phyloP scores from a whole-genome alignment of 1,140 invertebrate species.

The Cherax destructor region DNA sequence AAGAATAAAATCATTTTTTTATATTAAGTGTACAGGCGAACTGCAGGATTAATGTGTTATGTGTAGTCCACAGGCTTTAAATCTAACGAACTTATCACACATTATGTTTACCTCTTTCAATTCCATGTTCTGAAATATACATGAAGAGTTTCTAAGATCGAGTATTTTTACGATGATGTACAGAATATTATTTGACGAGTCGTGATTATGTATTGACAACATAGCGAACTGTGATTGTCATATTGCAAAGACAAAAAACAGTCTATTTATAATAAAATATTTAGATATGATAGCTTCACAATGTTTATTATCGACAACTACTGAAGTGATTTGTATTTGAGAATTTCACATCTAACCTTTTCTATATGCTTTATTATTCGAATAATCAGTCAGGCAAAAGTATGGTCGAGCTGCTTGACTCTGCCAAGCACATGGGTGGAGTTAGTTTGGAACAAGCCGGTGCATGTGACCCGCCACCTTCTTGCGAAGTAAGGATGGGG shows the following conservation, averaged over 20 bases:
- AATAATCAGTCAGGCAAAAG: constrained; percentile 9
- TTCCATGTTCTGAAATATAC: no score
- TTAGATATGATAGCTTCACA: background rate
- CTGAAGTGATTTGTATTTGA: background rate
- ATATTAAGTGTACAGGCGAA: no score
- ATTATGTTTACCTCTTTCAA: no score
- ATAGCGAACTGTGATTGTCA: background rate
- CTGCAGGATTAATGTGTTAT: no score
- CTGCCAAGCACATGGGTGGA: background rate
- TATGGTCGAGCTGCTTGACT: background rate
- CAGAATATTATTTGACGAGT: background rate
- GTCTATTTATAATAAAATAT: background rate
- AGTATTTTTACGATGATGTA: no score
- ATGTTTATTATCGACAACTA: background rate
- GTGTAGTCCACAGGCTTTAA: no score
- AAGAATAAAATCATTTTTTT: no score
- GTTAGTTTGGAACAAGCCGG: background rate
- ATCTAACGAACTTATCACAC: no score
- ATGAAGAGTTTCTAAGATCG: no score
- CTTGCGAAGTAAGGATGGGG: background rate
- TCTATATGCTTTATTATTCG: background rate
- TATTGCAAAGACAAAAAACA: background rate
- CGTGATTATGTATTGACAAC: background rate
- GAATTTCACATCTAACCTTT: background rate
- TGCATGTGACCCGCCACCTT: background rate